Base-by-base conservation (phyloP, 64 coral and sea anemone species). In the Cladopsammia gracilis region DNA sequence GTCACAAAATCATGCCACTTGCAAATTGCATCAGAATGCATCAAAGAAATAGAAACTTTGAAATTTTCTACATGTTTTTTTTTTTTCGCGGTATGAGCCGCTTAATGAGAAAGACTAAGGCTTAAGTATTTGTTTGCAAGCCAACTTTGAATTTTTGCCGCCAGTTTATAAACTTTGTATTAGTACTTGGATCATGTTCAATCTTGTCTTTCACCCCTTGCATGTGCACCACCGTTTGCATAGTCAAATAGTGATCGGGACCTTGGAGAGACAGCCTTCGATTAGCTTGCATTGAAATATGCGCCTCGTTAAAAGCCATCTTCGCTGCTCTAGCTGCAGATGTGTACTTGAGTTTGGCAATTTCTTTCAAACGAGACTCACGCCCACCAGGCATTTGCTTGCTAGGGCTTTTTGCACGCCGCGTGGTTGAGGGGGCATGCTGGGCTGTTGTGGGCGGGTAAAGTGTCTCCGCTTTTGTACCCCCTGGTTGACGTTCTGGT, bases 301-400 rank as follows among this genome's bases (percentile, higher is more conserved):
- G 87, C 34, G 93, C 70, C 45, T 89, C 93, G 43, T 79, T 61
- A 3, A 89, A 89, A 54, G 93, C 93, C 87, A 95, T 79, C 19
- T 89, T 77, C 5, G 93, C 93, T 1, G 93, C 93, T 15, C 16
- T 85, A 19, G 87, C 93, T 1, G 93, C 93, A 58, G 75, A 85
- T 13, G 93, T 88, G 51, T 80, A 90, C 71, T 86, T 95, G 2
- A 95, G 69, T 49, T 80, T 62, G 5, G 19, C 24, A 6, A 95
- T 18, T 64, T 95, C 93, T 58, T 95, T 65, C 7, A 78, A 53
- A 2, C 86, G 87, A 16, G 69, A 60, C 13, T 56, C 47, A 13
- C 82, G 71, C 3, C 59, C 42, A 22, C 72, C 44, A 67, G 7
- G 34, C 10, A 43, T 20, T 16, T 15, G 44, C 68, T 9, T 67